Conservation (phyloP, 1,140 invertebrate genomes). For the Aphaenogaster floridana region DNA sequence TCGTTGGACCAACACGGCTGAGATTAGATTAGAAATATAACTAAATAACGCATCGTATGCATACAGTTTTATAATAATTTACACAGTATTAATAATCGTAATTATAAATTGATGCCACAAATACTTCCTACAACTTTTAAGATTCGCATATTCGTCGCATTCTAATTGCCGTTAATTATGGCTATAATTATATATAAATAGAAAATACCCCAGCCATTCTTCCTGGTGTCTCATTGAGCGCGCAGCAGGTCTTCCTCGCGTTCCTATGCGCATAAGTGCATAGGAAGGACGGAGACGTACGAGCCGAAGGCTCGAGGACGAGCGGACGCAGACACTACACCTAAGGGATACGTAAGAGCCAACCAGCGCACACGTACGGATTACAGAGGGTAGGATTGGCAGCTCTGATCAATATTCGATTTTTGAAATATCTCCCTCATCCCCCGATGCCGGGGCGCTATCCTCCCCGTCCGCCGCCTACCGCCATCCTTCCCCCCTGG, state of each 20-base stretch:
- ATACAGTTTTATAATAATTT: neutral
- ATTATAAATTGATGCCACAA: neutral
- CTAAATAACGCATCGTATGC: neutral
- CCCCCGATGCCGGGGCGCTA: constrained; percentile 68
- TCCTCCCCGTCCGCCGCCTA: constrained; percentile 68
- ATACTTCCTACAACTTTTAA: neutral
- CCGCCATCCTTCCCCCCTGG: constrained; percentile 33
- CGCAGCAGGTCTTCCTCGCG: neutral
- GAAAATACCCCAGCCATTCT: neutral
- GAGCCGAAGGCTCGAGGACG: constrained; percentile 67
- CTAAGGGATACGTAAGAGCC: constrained; percentile 76
- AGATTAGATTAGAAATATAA: neutral
- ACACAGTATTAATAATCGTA: neutral
- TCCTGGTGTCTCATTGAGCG: neutral
- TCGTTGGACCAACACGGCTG: neutral
- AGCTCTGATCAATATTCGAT: constrained; percentile 87
- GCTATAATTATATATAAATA: neutral
- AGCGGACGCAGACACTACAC: constrained; percentile 74
- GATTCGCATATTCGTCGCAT: neutral
- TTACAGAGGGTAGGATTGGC: constrained; percentile 85
- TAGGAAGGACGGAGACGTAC: constrained; percentile 65
- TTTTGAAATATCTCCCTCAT: constrained; percentile 86
- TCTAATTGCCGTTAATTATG: neutral
- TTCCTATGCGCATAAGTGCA: neutral
- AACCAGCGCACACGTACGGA: constrained; percentile 80